Conservation (phyloP, 37 sponge, comb jelly and placozoan species). For the Petrosia ficiformis region DNA sequence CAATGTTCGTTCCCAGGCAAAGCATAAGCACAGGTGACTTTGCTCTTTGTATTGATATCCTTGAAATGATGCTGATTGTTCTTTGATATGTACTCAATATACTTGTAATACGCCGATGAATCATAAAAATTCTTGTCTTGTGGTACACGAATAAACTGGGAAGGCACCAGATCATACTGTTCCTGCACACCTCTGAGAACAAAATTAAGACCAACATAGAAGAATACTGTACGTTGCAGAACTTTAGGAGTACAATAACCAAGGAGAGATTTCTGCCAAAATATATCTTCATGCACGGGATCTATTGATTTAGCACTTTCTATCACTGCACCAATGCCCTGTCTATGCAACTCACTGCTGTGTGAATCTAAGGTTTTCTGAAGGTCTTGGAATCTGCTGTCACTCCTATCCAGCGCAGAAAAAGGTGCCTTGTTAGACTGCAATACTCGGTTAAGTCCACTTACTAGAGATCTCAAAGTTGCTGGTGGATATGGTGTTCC, state of each 20-base stretch:
- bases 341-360: constrained; percentile 17
- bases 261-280: not conserved
- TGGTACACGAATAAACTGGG: not conserved
- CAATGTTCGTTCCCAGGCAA: not conserved
- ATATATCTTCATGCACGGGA: constrained; percentile 25
- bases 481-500: constrained; percentile 3
- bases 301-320: constrained; percentile 12
- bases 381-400: constrained; percentile 7
- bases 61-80: constrained; percentile 1
- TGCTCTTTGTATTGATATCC: constrained; percentile 2
- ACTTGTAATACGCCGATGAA: not conserved
- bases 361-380: constrained; percentile 16
- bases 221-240: constrained; percentile 17
- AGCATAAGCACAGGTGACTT: constrained; percentile 7
- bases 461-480: constrained; percentile 4
- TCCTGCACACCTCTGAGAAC: constrained; percentile 17
- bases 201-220: constrained; percentile 10
- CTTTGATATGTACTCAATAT: not conserved
- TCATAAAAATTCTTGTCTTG: not conserved
- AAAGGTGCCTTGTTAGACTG: constrained; percentile 5
- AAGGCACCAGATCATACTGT: not conserved
- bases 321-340: constrained; percentile 36
- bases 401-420: constrained; percentile 15
- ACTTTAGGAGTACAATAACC: constrained; percentile 24
- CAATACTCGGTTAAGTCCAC: constrained; percentile 6